Evolutionary conservation across 2,888 invertebrate species (phyloP), one percentile per base, ranked within the genome.

Genomic region (Drosophila lutescens): DNA sequence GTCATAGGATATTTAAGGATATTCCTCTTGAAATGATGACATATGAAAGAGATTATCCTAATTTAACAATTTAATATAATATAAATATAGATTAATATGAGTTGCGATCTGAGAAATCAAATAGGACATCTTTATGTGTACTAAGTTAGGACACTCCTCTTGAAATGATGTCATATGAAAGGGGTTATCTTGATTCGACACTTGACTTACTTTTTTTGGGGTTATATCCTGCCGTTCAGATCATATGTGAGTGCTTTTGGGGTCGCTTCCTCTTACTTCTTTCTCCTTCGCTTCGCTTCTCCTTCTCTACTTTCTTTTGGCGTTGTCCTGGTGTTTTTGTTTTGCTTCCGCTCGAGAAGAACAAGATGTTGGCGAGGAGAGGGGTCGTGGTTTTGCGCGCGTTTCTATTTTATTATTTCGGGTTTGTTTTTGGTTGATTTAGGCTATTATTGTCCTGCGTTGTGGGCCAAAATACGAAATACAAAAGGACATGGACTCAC

Each of bases 371-470:
- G 46, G 8, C 7, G 15, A 4, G 10, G 32, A 9, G 63, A 34
- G 34, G 34, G 30, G 40, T 49, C 49, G 49, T 26, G 46, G 32
- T 36, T 68, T 56, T 68, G 87, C 87, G 82, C 80, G 80, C 86
- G 76, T 69, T 23, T 23, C 0, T 23, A 68, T 82, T 56, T 67
- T 26, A 36, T 54, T 40, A 47, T 38, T 61, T 20, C 20, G 20
- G 20, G 2, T 20, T 41, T 30, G 47, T 20, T 40, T 46, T 23
- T n/a, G 7, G 13, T 32, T n/a, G 13, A 12, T 50, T 55, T 55
- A 17, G 15, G 26, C 26, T 54, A 17, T 57, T 57, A 41, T 32
- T 40, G 58, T 61, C 70, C 78, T 82, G 68, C 53, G 58, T 41
- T 12, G 20, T 75, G 77, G 56, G 75, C 75, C 68, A 80, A 26